phyloP scores from a whole-genome alignment of 2,113 vertebrate species.

The Sinocyclocheilus anshuiensis region DNA sequence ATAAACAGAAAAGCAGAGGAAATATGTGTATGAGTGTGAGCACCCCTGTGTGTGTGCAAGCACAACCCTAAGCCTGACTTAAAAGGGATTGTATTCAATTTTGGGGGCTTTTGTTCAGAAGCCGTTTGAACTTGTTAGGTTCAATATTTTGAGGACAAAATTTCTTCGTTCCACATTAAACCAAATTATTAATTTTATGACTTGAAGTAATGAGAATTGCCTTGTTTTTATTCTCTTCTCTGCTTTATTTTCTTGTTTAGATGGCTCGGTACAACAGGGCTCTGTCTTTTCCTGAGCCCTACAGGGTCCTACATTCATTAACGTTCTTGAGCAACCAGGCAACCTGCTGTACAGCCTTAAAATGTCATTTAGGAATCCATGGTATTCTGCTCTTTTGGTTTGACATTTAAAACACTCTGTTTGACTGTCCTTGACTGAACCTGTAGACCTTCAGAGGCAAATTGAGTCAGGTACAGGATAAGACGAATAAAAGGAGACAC shows the following conservation, averaged over 20 bases:
- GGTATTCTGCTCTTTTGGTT: constrained; percentile 48
- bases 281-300: neutral
- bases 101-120: constrained; percentile 39
- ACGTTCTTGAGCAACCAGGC: constrained; percentile 49
- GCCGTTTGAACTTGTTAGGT: constrained; percentile 48
- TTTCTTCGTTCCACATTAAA: constrained; percentile 8
- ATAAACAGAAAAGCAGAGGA: constrained; percentile 59
- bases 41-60: constrained; percentile 46
- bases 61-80: constrained; percentile 53
- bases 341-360: constrained; percentile 34
- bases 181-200: neutral
- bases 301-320: constrained; percentile 39
- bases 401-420: constrained; percentile 50
- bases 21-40: constrained; percentile 46
- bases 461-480: neutral
- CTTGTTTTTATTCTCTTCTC: neutral
- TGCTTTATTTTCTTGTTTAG: constrained; percentile 2
- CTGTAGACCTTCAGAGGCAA: constrained; percentile 4
- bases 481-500: neutral
- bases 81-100: constrained; percentile 50
- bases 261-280: neutral
- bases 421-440: constrained; percentile 39
- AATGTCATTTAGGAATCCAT: constrained; percentile 48
- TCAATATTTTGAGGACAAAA: constrained; percentile 26
- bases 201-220: constrained; percentile 10